Conservation (phyloP, 1,140 invertebrate genomes). For the Cheumatopsyche charites region DNA sequence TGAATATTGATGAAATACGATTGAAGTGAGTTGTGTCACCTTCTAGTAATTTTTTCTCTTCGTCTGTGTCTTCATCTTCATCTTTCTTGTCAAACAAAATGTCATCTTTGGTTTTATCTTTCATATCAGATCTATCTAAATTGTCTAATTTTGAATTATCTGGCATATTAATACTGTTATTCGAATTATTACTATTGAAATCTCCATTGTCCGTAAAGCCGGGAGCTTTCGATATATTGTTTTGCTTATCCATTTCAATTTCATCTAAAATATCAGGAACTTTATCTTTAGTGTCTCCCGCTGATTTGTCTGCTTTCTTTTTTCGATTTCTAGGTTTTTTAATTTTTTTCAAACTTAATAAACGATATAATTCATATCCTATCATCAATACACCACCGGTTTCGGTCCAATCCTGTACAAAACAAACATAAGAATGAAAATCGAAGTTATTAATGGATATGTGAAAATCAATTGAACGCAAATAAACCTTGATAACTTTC, state of each 20-base stretch:
- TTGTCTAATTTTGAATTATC: conserved; percentile 22
- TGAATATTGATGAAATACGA: neutral
- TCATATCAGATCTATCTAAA: conserved; percentile 49
- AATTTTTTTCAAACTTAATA: conserved; percentile 81
- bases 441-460: conserved; percentile 2
- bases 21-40: conserved; percentile 59
- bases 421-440: neutral
- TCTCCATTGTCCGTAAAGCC: conserved; percentile 6
- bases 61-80: conserved; percentile 80
- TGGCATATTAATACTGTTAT: neutral
- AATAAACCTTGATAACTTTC: conserved; percentile 67
- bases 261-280: neutral
- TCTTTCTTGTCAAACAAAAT: conserved; percentile 60
- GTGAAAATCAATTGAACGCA: conserved; percentile 1
- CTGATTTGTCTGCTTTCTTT: conserved; percentile 52
- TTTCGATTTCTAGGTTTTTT: conserved; percentile 66
- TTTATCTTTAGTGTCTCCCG: conserved; percentile 37
- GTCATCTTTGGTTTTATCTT: conserved; percentile 51
- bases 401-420: conserved; percentile 79
- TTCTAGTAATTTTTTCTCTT: conserved; percentile 84
- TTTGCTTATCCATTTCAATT: conserved; percentile 7
- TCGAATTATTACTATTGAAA: conserved; percentile 22
- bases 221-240: conserved; percentile 1
- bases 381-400: conserved; percentile 93
- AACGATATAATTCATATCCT: conserved; percentile 95